These are phyloP conservation scores for Ptilodon capucinus DNA, from an alignment of 2,888 invertebrate species.

Conservation along the genomic window DNA sequence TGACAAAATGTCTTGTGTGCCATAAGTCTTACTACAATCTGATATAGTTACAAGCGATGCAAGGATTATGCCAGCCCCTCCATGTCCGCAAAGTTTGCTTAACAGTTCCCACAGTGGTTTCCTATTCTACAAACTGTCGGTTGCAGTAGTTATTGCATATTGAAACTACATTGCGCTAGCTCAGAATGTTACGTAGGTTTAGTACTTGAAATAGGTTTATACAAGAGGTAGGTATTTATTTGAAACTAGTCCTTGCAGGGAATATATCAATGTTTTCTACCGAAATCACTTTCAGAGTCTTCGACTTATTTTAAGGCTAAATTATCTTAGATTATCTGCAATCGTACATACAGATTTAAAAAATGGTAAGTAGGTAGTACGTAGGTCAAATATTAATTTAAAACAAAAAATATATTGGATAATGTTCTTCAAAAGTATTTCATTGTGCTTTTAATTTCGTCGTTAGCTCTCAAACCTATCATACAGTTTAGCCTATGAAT, in stretches of 20 bases:
- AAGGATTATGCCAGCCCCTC: constrained; percentile 4
- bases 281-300: too few species aligned
- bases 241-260: too few species aligned
- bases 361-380: too few species aligned
- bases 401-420: not conserved
- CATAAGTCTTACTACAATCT: too few species aligned
- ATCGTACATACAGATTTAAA: too few species aligned
- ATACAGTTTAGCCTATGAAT: not conserved
- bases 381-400: too few species aligned
- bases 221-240: too few species aligned
- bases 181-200: constrained; percentile 2
- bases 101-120: constrained; percentile 14
- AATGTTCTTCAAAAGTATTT: not conserved
- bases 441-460: not conserved
- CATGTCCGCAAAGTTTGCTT: constrained; percentile 15
- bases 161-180: constrained; percentile 22
- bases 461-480: not conserved
- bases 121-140: constrained; percentile 30
- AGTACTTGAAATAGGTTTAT: too few species aligned
- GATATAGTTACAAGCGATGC: not conserved
- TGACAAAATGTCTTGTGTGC: too few species aligned
- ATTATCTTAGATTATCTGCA: too few species aligned
- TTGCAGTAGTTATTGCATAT: constrained; percentile 41
- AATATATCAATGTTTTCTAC: too few species aligned
- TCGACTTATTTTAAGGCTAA: too few species aligned